Evolutionary conservation across 2,113 vertebrate genomes (phyloP).

Genomic region (Probosciger aterrimus): DNA sequence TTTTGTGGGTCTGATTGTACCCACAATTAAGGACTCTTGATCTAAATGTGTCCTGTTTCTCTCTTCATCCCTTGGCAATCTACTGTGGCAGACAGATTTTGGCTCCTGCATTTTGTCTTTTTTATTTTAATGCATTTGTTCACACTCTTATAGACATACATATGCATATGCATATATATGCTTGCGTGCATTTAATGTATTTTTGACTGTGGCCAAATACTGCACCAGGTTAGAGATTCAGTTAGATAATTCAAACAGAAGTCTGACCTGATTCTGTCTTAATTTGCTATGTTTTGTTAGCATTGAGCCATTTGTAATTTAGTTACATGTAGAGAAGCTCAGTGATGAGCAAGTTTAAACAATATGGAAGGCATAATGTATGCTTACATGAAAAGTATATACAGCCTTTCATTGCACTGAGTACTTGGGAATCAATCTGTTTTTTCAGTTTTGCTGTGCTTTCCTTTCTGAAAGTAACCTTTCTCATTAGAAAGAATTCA

Average conservation of each 20-base stretch:
- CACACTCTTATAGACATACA: neutral
- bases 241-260: slow-evolving; percentile 48
- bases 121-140: neutral
- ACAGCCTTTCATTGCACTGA: slow-evolving; percentile 55
- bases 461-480: slow-evolving; percentile 48
- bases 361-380: slow-evolving; percentile 52
- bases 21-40: neutral
- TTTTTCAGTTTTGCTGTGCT: slow-evolving; percentile 19
- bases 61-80: neutral
- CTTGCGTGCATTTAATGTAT: neutral
- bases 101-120: neutral
- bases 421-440: slow-evolving; percentile 32
- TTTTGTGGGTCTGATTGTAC: neutral
- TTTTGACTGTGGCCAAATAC: slow-evolving; percentile 24
- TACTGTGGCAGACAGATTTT: neutral
- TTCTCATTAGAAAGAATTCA: slow-evolving; percentile 37
- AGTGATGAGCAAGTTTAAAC: slow-evolving; percentile 59
- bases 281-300: slow-evolving; percentile 65
- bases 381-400: slow-evolving; percentile 46
- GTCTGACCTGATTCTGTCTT: slow-evolving; percentile 56
- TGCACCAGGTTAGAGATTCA: slow-evolving; percentile 40
- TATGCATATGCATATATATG: neutral
- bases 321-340: slow-evolving; percentile 50
- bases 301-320: slow-evolving; percentile 68
- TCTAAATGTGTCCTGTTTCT: neutral